phyloP scores from a whole-genome alignment of 2,113 vertebrate species.

The Connochaetes taurinus region DNA sequence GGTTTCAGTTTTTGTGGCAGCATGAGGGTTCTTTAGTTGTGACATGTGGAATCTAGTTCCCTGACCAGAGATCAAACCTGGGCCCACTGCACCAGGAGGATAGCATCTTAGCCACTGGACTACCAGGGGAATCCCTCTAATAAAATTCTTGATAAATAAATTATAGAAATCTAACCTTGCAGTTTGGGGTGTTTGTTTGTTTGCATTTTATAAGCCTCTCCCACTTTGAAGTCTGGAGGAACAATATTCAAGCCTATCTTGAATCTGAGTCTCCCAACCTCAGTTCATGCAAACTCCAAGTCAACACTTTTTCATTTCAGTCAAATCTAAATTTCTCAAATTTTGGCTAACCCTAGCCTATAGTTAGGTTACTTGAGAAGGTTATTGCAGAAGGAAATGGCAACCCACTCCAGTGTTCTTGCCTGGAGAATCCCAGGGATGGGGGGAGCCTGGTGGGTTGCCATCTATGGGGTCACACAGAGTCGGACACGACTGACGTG shows the following conservation, averaged over 20 bases:
- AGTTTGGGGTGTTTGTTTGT: not conserved
- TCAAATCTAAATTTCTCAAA: not conserved
- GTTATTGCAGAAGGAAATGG: too few species aligned
- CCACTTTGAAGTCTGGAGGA: not conserved
- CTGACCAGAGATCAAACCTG: not conserved
- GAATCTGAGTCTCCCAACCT: not conserved
- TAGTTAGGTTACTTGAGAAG: not conserved
- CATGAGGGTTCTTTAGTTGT: not conserved
- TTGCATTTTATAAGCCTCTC: not conserved
- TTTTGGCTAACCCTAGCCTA: not conserved
- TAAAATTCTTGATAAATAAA: not conserved
- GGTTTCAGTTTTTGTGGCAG: not conserved
- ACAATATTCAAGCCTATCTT: not conserved
- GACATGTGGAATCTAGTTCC: not conserved
- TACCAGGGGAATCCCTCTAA: not conserved
- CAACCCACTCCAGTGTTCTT: too few species aligned
- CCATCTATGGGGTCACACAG: too few species aligned
- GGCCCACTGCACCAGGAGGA: not conserved
- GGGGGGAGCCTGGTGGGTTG: too few species aligned
- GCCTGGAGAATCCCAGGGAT: too few species aligned
- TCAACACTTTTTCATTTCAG: not conserved
- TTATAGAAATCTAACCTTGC: not conserved
- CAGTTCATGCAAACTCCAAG: not conserved
- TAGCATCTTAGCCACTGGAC: not conserved
- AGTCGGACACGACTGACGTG: too few species aligned